A percentile compares a stretch with the other conserved stretches of the same genome.
These are phyloP conservation scores for Nymphalis polychloros DNA, from an alignment of 2,888 invertebrate genomes.

Conservation along the genomic window DNA sequence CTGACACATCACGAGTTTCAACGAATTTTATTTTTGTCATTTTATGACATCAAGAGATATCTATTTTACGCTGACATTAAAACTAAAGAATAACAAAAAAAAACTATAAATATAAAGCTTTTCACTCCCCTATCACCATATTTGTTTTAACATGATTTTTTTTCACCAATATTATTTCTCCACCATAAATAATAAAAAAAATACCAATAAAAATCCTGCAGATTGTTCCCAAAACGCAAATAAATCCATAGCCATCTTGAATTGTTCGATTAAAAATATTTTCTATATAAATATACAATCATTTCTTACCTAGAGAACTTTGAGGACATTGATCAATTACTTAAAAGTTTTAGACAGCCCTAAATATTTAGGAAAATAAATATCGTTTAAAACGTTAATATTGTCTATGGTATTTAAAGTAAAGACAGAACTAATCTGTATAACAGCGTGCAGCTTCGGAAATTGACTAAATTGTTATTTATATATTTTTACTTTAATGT, in stretches of 20 bases:
- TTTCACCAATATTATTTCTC: neutral
- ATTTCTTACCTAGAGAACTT: too few species aligned
- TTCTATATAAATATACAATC: too few species aligned
- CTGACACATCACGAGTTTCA: too few species aligned
- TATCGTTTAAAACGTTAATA: too few species aligned
- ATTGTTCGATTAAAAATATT: too few species aligned
- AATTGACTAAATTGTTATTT: neutral
- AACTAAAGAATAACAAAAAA: neutral
- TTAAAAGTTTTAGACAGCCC: too few species aligned
- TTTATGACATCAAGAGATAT: too few species aligned
- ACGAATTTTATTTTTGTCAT: too few species aligned
- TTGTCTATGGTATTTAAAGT: too few species aligned
- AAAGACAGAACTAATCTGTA: too few species aligned
- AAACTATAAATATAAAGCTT: neutral
- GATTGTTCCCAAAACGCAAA: neutral
- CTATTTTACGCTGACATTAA: neutral
- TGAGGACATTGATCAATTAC: too few species aligned
- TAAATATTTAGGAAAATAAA: too few species aligned
- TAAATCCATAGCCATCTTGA: constrained; percentile 1
- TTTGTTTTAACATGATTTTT: neutral
- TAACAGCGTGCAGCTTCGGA: neutral
- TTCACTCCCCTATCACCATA: neutral
- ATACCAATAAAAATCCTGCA: neutral
- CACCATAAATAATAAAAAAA: neutral
- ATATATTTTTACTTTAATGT: neutral